These are phyloP conservation scores for Cynoglossus semilaevis DNA, from an alignment of 2,113 vertebrate genomes.

Conservation along the genomic window DNA sequence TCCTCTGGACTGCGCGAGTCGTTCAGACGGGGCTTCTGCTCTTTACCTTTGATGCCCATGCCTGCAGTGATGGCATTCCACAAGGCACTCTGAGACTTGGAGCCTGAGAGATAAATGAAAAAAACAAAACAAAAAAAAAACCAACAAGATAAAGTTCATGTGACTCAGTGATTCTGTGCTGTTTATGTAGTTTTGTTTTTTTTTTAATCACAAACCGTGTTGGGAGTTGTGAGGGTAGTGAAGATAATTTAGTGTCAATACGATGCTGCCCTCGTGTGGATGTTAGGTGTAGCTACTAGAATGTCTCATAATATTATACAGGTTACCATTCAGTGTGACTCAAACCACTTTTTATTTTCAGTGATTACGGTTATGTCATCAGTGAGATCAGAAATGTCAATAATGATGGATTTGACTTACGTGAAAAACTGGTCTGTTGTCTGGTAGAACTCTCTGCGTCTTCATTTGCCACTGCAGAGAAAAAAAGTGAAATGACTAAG, in stretches of 20 bases:
- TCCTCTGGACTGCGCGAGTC: slow-evolving; percentile 87
- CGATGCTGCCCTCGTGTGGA: slow-evolving; percentile 70
- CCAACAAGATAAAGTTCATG: no score
- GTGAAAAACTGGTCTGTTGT: slow-evolving; percentile 82
- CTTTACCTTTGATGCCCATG: slow-evolving; percentile 81
- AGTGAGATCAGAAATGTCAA: background rate
- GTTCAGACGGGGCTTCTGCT: slow-evolving; percentile 71
- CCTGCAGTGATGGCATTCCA: slow-evolving; percentile 87
- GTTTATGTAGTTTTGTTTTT: no score
- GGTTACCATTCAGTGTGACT: background rate
- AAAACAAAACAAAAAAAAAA: no score
- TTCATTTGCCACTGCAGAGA: slow-evolving; percentile 88
- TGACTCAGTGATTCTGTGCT: no score
- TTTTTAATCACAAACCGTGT: no score
- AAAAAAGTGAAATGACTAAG: slow-evolving; percentile 3
- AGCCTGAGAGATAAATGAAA: slow-evolving; percentile 74
- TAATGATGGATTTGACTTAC: slow-evolving; percentile 75
- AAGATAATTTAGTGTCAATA: background rate
- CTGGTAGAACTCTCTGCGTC: slow-evolving; percentile 81
- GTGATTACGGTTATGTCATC: no score
- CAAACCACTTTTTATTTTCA: no score
- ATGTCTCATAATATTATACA: background rate
- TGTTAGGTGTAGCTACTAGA: slow-evolving; percentile 9
- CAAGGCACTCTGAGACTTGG: slow-evolving; percentile 90
- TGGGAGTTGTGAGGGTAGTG: background rate